A percentile compares a stretch with the other conserved stretches of the same genome.
These are phyloP conservation scores for Cyclargus thomasi DNA, from an alignment of 1,140 invertebrate genomes.

Conservation along the genomic window DNA sequence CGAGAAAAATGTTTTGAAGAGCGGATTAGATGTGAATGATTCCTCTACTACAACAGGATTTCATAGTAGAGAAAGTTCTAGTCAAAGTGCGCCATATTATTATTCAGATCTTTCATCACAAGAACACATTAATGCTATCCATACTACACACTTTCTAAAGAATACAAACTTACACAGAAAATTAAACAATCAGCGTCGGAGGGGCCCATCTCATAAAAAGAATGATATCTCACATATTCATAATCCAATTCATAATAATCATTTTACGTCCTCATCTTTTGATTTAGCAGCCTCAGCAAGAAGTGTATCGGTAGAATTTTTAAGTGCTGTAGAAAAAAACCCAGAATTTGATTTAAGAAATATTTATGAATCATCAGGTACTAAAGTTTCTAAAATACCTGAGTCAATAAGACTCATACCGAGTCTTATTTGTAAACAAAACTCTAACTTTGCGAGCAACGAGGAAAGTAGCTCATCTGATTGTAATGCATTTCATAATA, in stretches of 20 bases:
- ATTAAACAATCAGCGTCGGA: constrained; percentile 82
- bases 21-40: constrained; percentile 44
- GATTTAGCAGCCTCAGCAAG: constrained; percentile 79
- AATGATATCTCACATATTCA: constrained; percentile 86
- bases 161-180: constrained; percentile 72
- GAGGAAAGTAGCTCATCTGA: constrained; percentile 40
- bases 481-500: constrained; percentile 33
- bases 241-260: constrained; percentile 81
- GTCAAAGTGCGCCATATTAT: constrained; percentile 86
- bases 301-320: constrained; percentile 80
- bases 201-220: constrained; percentile 77
- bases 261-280: constrained; percentile 61
- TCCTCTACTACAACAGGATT: constrained; percentile 57
- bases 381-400: constrained; percentile 77
- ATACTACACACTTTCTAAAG: constrained; percentile 65
- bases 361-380: constrained; percentile 82
- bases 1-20: constrained; percentile 49
- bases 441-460: constrained; percentile 37
- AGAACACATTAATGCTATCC: constrained; percentile 68
- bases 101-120: constrained; percentile 86
- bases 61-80: constrained; percentile 74
- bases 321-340: constrained; percentile 80
- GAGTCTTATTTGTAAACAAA: constrained; percentile 73
- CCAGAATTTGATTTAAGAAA: constrained; percentile 85
- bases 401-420: constrained; percentile 70